These are phyloP conservation scores for Dipus sagitta DNA, from an alignment of 2,797 vertebrate species.

Conservation along the genomic window DNA sequence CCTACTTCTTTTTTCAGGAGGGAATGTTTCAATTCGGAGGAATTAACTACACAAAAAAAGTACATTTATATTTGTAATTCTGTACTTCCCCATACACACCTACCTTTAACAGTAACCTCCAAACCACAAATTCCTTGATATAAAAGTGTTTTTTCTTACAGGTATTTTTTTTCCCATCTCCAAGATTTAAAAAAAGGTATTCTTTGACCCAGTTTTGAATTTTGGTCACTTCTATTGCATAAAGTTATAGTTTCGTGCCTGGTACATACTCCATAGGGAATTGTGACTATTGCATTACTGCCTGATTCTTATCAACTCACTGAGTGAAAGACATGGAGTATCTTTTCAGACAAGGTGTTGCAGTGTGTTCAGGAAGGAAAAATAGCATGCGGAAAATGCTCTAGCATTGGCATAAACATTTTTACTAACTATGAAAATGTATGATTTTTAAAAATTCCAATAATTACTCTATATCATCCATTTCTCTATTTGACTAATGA, in stretches of 20 bases:
- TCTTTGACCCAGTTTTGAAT: neutral
- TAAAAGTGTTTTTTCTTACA: neutral
- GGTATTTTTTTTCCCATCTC: neutral
- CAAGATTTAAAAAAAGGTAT: neutral
- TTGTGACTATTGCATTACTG: neutral
- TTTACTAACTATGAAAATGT: slow-evolving; percentile 21
- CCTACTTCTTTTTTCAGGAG: neutral
- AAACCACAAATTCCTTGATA: neutral
- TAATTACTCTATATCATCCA: neutral
- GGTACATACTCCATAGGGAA: neutral
- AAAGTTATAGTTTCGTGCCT: neutral
- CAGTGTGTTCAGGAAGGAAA: neutral
- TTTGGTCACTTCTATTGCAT: neutral
- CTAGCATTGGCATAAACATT: neutral
- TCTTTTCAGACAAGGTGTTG: too few relatives aligned
- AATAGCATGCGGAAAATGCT: neutral
- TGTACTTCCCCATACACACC: neutral
- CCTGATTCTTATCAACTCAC: neutral
- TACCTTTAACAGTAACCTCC: neutral
- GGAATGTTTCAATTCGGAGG: neutral
- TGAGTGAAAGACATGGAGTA: neutral
- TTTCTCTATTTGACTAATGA: slow-evolving; percentile 13
- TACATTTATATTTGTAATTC: neutral
- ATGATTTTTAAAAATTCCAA: neutral
- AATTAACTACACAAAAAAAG: neutral